Base-by-base conservation (phyloP, 1,140 invertebrate genomes). In the Caenorhabditis latens region DNA sequence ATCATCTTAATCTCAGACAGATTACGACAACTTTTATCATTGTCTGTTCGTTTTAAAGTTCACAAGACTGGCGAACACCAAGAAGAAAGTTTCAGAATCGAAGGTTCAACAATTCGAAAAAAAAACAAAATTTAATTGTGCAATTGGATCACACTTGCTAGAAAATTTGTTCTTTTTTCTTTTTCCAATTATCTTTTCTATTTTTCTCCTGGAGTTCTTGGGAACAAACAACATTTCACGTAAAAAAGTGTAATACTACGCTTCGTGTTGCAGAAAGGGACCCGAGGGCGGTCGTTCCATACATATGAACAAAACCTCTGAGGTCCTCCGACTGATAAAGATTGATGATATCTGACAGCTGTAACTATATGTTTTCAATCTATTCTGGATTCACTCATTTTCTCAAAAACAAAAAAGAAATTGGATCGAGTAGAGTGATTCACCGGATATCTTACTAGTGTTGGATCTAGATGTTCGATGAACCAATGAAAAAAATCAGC, bases 261-360 rank as follows among this genome's bases (percentile, higher is more conserved):
- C 46, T 7, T 53, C 4, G 5, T 79, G 71, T 53, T 24, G 40
- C 43, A 79, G 21, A 42, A 24, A 21, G 71, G 71, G 40, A 16
- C 71, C n/a, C 71, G 46, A 24, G 46, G 71, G 71, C 71, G 71
- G 71, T 79, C 71, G 71, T 79, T 79, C 71, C 71, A 79, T 32
- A 21, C 46, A 50, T 13, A 19, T 46, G 71, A 79, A 79, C 71
- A 79, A 79, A 50, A 79, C 11, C 7, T 14, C 24, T 19, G 61
- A 32, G 21, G 9, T 11, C 11, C 21, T 58, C 65, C 9, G 42
- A n/a, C 46, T 50, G 71, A 79, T 79, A 79, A 79, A 79, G 71
- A 79, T 53, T 79, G 71, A 79, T 79, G 71, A 24, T 79, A 32
- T 24, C 71, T 9, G 71, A 50, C 71, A 50, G n/a, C 46, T 79